These are phyloP conservation scores for Scytalopus superciliaris DNA, from an alignment of 2,113 vertebrate species.

Conservation along the genomic window DNA sequence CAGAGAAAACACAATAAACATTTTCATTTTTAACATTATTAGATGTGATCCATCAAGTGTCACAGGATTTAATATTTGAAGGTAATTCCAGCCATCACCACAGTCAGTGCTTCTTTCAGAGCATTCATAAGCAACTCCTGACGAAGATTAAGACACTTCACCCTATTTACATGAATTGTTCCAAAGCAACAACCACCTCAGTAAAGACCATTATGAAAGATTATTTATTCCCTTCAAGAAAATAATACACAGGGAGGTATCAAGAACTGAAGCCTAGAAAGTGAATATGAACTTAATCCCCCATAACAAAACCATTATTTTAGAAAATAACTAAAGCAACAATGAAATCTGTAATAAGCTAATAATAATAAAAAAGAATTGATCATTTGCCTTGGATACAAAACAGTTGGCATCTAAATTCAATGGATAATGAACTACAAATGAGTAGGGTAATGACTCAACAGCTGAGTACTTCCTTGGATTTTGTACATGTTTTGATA, in stretches of 20 bases:
- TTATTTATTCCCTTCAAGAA: background rate
- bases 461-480: background rate
- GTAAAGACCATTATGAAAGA: background rate
- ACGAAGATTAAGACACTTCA: background rate
- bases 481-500: background rate
- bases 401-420: background rate
- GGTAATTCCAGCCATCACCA: background rate
- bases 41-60: background rate
- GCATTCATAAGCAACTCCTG: background rate
- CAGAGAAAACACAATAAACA: background rate
- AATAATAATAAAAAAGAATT: too few species aligned
- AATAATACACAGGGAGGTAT: background rate
- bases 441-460: background rate
- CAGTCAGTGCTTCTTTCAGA: background rate
- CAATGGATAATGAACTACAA: background rate
- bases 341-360: too few species aligned
- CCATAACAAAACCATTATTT: background rate
- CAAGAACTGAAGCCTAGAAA: fast-evolving
- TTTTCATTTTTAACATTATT: background rate
- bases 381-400: background rate
- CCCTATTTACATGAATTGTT: background rate
- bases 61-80: background rate
- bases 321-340: background rate
- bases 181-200: background rate
- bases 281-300: background rate